phyloP scores from a whole-genome alignment of 2,888 invertebrate genomes.

The Macrosiphum euphorbiae region DNA sequence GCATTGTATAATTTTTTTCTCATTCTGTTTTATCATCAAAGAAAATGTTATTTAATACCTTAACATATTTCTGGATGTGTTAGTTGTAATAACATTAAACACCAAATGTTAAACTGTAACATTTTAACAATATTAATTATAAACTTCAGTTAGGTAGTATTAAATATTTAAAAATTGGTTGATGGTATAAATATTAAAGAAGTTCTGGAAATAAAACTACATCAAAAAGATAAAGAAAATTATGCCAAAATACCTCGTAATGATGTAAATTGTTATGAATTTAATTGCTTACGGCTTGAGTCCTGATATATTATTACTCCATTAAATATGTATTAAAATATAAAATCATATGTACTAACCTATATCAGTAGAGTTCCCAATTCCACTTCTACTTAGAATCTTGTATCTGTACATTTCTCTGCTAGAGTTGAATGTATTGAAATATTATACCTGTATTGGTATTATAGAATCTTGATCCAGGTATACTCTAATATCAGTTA shows the following conservation, averaged over 20 bases:
- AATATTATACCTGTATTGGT: not conserved
- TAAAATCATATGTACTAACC: not conserved
- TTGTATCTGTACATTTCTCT: not conserved
- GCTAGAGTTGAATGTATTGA: not conserved
- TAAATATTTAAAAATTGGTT: not conserved
- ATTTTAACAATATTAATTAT: not conserved
- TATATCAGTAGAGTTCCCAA: not conserved
- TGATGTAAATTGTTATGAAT: not conserved
- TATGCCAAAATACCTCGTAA: not conserved
- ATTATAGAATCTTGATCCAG: too few species aligned
- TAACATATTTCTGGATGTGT: not conserved
- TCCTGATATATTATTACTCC: not conserved
- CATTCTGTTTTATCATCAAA: not conserved
- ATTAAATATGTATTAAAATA: not conserved
- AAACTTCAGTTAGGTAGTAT: not conserved
- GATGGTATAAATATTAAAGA: not conserved
- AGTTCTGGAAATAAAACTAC: not conserved
- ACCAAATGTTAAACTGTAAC: not conserved
- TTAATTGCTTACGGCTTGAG: not conserved
- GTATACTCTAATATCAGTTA: too few species aligned
- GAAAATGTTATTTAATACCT: not conserved
- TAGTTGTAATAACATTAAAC: not conserved
- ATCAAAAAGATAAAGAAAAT: not conserved
- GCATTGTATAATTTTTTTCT: not conserved
- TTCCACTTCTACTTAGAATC: not conserved